phyloP scores from a whole-genome alignment of 2,113 vertebrate species.

The mouse (Mus musculus) region GRCm39 chr1:69168501-69169000 shows the following conservation, averaged over 20 bases:
- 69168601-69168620: conserved; percentile 45
- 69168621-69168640: not conserved
- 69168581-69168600: conserved; percentile 57
- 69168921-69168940: not conserved
- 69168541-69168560: conserved; percentile 41
- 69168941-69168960: conserved; percentile 37
- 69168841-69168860: not conserved
- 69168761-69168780: not conserved
- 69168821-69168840: not conserved
- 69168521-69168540: conserved; percentile 32
- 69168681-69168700: conserved; percentile 30
- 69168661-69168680: not conserved
- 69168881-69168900: not conserved
- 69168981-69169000: conserved; percentile 45
- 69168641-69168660: conserved; percentile 8
- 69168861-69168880: not conserved
- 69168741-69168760: not conserved
- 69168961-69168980: conserved; percentile 19
- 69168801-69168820: not conserved
- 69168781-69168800: not conserved
- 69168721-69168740: conserved; percentile 13
- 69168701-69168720: not conserved
- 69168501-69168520: conserved; percentile 30
- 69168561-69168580: not conserved
- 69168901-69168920: not conserved